Evolutionary conservation across 2,888 invertebrate genomes (phyloP), one percentile per base, ranked within the genome.

Genomic region (Lasioglossum leucozonium): DNA sequence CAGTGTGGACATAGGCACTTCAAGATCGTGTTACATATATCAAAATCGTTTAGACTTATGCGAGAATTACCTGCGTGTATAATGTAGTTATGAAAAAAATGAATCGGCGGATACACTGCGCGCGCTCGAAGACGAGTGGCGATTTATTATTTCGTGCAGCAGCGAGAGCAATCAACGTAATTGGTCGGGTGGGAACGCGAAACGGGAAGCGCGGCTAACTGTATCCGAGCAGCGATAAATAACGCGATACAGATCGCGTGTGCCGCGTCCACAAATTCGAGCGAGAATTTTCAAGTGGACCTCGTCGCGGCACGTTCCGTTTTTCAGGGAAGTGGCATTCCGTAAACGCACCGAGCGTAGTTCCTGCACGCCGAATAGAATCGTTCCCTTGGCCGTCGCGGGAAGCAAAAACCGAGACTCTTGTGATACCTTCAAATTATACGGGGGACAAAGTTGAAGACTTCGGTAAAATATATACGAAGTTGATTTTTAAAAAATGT

Each of bases 321-420:
- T 76, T 40, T 77, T 79, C 77, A 75, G 74, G 79, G 84, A 85
- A 77, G 76, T 42, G 51, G 81, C 87, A 91, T 91, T 90, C 91
- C 90, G 83, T 34, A 73, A 78, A 88, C 72, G 84, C 91, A 82
- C 79, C 84, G 78, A 51, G 77, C 91, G 88, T 89, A 84, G 81
- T 89, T 91, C 91, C 91, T 84, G 89, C 58, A 13, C 72, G 75
- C 44, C 77, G 79, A 86, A 90, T 74, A 67, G 87, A 85, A 82
- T 86, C 80, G 81, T 73, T 67, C 84, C 51, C 81, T 82, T 72
- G 67, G 40, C 51, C 47, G 37, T 74, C 51, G 79, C 42, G n/a
- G 11, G 4, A 5, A 30, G 42, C 5, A 4, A 44, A 44, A 47
- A 47, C 44, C 34, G 5, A 34, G 10, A 8, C 72, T 62, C 4